A percentile compares a stretch with the other conserved stretches of the same genome.
phyloP scores from a whole-genome alignment of 2,797 vertebrate species.

The Euphonia xanthogaster region DNA sequence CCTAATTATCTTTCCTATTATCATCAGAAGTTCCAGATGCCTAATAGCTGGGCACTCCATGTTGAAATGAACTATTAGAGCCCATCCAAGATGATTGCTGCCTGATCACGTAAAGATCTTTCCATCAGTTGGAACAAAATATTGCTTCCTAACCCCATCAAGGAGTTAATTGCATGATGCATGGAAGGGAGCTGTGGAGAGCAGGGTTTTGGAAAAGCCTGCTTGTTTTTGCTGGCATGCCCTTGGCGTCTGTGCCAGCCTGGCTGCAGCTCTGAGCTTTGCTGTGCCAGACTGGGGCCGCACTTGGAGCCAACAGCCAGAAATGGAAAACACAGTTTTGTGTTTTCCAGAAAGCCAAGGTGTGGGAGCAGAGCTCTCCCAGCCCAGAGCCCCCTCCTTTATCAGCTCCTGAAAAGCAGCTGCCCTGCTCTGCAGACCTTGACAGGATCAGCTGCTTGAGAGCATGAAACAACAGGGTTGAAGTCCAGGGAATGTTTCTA shows the following conservation, averaged over 20 bases:
- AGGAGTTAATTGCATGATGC: slow-evolving; percentile 10
- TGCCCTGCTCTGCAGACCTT: neutral
- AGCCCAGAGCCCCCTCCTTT: neutral
- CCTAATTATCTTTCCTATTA: slow-evolving; percentile 56
- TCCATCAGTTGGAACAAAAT: slow-evolving; percentile 1
- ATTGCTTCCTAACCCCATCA: slow-evolving; percentile 26
- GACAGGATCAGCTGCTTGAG: neutral
- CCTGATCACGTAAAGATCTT: slow-evolving; percentile 11
- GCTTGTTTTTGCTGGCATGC: neutral
- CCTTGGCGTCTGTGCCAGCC: neutral
- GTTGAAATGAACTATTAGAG: slow-evolving; percentile 41
- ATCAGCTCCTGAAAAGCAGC: neutral
- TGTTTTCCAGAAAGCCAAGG: neutral
- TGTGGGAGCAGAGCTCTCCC: neutral
- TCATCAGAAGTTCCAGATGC: slow-evolving; percentile 52
- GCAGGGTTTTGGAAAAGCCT: neutral
- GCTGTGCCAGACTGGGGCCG: neutral
- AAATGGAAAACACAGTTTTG: neutral
- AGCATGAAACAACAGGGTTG: neutral
- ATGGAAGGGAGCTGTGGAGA: neutral
- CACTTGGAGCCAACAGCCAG: neutral
- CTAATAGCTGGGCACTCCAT: slow-evolving; percentile 10
- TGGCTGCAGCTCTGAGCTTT: neutral
- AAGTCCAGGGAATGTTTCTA: neutral
- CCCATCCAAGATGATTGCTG: slow-evolving; percentile 6